Base-by-base conservation (phyloP, 2,888 invertebrate species). In the Mythimna ferrago region DNA sequence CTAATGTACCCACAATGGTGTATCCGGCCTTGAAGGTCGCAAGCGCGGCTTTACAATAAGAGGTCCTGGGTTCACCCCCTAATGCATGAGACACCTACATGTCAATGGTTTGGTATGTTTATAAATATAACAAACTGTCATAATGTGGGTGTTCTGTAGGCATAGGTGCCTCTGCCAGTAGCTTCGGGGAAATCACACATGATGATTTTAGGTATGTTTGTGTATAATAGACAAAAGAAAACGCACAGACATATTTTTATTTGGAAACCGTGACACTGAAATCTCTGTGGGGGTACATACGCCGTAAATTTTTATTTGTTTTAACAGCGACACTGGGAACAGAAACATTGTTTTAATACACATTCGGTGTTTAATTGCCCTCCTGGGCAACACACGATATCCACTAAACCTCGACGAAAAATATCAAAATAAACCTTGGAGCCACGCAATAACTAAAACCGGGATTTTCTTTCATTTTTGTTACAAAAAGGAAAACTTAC, bases 281-380 rank as follows among this genome's bases (percentile, higher is more conserved):
- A 58, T 77, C 79, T 79, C 76, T 73, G 38, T 54, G 38, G 79
- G 53, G 35, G 5, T 38, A 44, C 5, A 57, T 72, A 54, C 21
- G 44, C 16, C 57, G 38, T 66, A 73, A 32, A 48, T 72, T 66
- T 57, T 58, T 79, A 73, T 77, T 77, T 73, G 53, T 48, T 66
- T 66, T 66, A 65, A 64, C 44, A 64, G 21, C 32, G 48, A 63
- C 54, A 66, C 21, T 53, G 66, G 32, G 1, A 44, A 19, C n/a
- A 11, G 11, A 51, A 66, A 32, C 9, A 19, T 66, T 53, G 57
- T 76, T 71, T 65, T 10, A 3, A 73, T 66, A 78, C 53, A 58
- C 32, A 32, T 73, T 54, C 66, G 4, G 9, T 62, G 53, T 66
- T 48, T 77, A 70, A 65, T 78, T 80, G 76, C 54, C 6, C 71